Evolutionary conservation across 1,140 invertebrate genomes (phyloP), one percentile per base, ranked within the genome.

Genomic region (Drosophila malerkotliana): DNA sequence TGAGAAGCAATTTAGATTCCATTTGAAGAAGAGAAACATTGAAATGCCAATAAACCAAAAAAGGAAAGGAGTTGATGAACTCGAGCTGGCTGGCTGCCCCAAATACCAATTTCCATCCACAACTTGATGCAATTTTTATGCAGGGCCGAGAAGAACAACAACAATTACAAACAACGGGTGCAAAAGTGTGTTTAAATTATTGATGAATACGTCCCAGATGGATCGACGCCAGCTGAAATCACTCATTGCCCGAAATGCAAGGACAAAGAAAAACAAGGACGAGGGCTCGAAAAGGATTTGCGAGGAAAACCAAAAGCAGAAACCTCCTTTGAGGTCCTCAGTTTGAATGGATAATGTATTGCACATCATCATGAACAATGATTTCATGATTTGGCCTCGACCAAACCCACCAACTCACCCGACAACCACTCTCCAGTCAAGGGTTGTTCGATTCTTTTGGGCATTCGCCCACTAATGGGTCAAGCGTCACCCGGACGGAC

Each of bases 351-450:
- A 81, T 87, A 87, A 87, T 87, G 82, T 76, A 87, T 87, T 81
- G 82, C 67, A 72, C 83, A 82, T 87, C 82, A 87, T 87, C 78
- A 80, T 87, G 83, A 74, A 87, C 82, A 87, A 87, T 87, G 82
- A 87, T 87, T 87, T 76, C 82, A 85, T 85, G 82, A 87, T 85
- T 85, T 81, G 51, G 61, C 66, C 69, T 77, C 55, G 47, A 39
- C 51, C 55, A 18, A 18, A 37, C 34, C 34, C 34, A 32, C 8
- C 41, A 6, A 15, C 5, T n/a, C 41, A 6, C 2, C 41, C 15
- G 14, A 12, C 5, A 15, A 37, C 51, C 66, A 51, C 41, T 47
- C 41, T 47, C 51, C 48, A 56, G 72, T 54, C 61, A 79, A 76
- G 79, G 76, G 83, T 79, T 69, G 44, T 12, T 21, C 44, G 71